Evolutionary conservation across 2,113 vertebrate species (phyloP).

Genomic region (Petrocephalus microphthalmus): DNA sequence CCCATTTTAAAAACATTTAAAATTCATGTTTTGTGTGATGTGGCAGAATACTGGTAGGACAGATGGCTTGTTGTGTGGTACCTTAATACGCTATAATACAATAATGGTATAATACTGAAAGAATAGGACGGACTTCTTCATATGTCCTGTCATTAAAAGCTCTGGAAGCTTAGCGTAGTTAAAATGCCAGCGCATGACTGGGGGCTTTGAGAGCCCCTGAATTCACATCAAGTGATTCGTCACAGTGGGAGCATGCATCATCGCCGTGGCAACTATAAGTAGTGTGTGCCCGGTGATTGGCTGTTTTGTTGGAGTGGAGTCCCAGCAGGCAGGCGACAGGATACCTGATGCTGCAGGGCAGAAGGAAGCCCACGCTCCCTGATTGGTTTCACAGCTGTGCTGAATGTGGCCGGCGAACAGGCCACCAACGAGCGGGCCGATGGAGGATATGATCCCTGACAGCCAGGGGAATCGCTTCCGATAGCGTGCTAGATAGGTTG

Average conservation of each 20-base stretch:
- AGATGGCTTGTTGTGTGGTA: background rate
- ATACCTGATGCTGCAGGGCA: conserved; percentile 43
- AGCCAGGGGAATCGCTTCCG: background rate
- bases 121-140: conserved; percentile 31
- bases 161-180: conserved; percentile 8
- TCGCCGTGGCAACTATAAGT: conserved; percentile 48
- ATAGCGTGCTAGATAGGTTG: background rate
- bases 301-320: conserved; percentile 30
- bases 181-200: conserved; percentile 30
- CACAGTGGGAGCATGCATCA: conserved; percentile 10
- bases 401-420: conserved; percentile 3
- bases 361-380: conserved; percentile 13
- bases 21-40: background rate
- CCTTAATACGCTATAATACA: background rate
- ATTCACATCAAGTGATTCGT: conserved; percentile 33
- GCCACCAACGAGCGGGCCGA: background rate
- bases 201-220: conserved; percentile 25
- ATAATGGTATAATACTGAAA: background rate
- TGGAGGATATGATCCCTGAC: background rate
- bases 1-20: background rate
- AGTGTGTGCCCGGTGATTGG: conserved; percentile 39
- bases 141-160: conserved; percentile 12
- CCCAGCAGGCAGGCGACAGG: conserved; percentile 36
- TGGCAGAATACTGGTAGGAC: background rate
- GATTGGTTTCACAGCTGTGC: conserved; percentile 19